Evolutionary conservation across 1,140 invertebrate genomes (phyloP).

Genomic region (Phocides pigmalion): DNA sequence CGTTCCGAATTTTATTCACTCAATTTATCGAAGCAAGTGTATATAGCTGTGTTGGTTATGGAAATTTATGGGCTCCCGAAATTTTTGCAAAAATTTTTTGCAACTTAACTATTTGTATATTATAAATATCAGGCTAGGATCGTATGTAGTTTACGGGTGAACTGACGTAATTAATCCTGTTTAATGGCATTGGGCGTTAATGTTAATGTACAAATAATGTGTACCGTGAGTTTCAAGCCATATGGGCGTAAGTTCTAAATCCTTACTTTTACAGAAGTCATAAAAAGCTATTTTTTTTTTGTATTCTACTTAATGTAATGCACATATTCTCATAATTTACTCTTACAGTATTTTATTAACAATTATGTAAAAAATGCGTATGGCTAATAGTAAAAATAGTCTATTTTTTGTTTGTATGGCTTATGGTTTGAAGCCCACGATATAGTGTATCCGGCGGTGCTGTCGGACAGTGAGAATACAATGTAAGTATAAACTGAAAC

Average conservation of each 20-base stretch:
- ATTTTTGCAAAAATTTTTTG: background rate
- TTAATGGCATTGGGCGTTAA: background rate
- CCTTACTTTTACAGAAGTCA: no score
- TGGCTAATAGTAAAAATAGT: no score
- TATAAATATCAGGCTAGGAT: conserved; percentile 6
- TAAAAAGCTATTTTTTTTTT: no score
- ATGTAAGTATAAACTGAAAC: conserved; percentile 3
- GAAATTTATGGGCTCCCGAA: background rate
- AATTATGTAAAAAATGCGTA: no score
- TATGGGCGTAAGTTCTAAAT: no score
- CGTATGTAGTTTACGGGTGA: conserved; percentile 10
- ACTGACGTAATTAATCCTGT: background rate
- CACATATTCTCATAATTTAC: no score
- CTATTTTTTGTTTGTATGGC: no score
- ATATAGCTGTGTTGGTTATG: background rate
- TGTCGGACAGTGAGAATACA: conserved; percentile 11
- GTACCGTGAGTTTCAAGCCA: no score
- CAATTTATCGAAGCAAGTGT: background rate
- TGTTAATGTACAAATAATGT: no score
- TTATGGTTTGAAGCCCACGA: no score
- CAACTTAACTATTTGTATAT: conserved; percentile 4
- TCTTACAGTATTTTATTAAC: no score
- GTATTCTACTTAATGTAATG: no score
- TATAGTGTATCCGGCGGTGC: background rate
- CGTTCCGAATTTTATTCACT: background rate